Percentiles rank a stretch among this genome's conserved stretches.
Evolutionary conservation across 2,797 vertebrate species (phyloP).

Genomic region (Hydrophis major): DNA sequence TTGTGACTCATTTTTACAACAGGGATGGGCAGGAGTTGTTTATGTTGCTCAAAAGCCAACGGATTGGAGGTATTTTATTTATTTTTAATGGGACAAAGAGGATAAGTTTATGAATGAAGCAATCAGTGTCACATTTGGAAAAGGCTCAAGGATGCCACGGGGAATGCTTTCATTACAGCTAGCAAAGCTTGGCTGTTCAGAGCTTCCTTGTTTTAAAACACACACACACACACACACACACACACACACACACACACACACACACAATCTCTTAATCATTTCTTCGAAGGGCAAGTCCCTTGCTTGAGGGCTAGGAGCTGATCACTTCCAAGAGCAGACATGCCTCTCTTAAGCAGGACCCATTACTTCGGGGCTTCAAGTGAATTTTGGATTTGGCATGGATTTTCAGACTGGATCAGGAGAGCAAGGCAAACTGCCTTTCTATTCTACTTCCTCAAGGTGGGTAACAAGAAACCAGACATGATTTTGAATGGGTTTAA

Average conservation of each 20-base stretch:
- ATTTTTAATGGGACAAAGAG: background rate
- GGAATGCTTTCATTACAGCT: background rate
- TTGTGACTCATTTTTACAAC: background rate
- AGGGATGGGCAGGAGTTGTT: background rate
- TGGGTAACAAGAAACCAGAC: background rate
- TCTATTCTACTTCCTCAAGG: background rate
- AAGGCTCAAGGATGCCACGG: conserved; percentile 18
- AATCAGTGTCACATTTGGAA: background rate
- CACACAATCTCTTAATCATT: conserved; percentile 25
- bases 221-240: conserved; percentile 16
- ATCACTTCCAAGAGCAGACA: conserved; percentile 25
- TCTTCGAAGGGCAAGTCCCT: conserved; percentile 27
- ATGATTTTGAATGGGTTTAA: background rate
- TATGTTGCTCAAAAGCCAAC: background rate
- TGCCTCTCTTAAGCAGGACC: background rate
- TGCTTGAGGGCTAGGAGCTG: conserved; percentile 22
- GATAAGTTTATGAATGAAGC: conserved; percentile 1
- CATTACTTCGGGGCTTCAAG: background rate
- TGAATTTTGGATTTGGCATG: conserved; percentile 5
- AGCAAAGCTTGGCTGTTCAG: conserved; percentile 1
- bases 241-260: background rate
- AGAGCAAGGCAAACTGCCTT: background rate
- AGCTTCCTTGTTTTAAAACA: conserved; percentile 23
- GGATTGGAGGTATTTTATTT: background rate
- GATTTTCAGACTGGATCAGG: background rate